Evolutionary conservation across 2,888 invertebrate genomes (phyloP).

Genomic region (Ypsolopha scabrella): DNA sequence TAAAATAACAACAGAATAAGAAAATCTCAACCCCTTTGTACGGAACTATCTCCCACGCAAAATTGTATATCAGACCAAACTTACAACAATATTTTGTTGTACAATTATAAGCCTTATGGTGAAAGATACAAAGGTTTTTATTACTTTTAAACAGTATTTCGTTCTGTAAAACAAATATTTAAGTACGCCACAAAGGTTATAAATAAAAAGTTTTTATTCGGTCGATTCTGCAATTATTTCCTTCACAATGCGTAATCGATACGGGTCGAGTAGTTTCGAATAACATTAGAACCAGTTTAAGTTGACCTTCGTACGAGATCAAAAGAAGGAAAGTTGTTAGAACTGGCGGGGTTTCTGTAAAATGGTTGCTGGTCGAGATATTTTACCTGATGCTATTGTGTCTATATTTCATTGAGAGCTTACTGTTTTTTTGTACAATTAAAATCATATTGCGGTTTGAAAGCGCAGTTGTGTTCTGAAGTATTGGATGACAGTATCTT

Average conservation of each 20-base stretch:
- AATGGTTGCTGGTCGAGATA: conserved; percentile 14
- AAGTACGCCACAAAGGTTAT: conserved; percentile 23
- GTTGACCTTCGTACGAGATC: neutral
- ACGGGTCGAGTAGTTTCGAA: conserved; percentile 47
- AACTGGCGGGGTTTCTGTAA: too few species aligned
- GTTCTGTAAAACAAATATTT: too few species aligned
- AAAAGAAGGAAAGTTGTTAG: neutral
- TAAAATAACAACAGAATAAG: conserved; percentile 22
- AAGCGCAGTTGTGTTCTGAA: conserved; percentile 33
- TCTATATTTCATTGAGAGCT: conserved; percentile 33
- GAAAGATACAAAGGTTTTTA: too few species aligned
- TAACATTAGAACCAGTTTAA: conserved; percentile 15
- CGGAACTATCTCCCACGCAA: too few species aligned
- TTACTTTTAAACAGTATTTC: too few species aligned
- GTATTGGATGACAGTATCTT: conserved; percentile 14
- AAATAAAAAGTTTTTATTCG: conserved; percentile 40
- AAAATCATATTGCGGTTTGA: conserved; percentile 37
- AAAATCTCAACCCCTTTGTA: too few species aligned
- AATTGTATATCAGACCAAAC: too few species aligned
- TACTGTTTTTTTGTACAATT: conserved; percentile 37
- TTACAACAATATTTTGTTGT: too few species aligned
- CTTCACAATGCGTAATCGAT: conserved; percentile 57
- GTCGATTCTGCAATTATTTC: conserved; percentile 40
- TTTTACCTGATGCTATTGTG: conserved; percentile 39
- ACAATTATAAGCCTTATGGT: too few species aligned